These are phyloP conservation scores for Rhagologus leucostigma DNA, from an alignment of 2,113 vertebrate genomes.

Conservation along the genomic window DNA sequence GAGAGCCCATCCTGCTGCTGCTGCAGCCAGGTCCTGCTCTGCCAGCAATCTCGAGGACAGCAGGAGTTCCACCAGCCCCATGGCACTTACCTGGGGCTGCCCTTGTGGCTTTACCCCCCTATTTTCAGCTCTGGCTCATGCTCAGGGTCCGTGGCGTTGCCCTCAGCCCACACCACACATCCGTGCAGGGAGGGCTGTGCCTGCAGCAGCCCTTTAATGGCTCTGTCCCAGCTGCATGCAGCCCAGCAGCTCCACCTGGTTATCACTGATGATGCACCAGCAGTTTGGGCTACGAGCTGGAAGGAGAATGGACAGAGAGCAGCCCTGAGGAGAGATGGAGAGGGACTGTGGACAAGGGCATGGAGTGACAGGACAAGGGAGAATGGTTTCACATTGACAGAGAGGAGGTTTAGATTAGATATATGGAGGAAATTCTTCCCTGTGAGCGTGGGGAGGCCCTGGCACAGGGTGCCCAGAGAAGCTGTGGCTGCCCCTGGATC, in stretches of 20 bases:
- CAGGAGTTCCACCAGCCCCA: fast-evolving
- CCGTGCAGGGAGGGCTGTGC: neutral
- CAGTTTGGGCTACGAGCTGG: neutral
- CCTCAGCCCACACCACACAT: fast-evolving
- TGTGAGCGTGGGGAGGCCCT: fast-evolving
- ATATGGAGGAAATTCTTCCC: neutral
- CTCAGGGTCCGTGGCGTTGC: fast-evolving
- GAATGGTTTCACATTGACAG: neutral
- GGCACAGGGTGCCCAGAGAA: neutral
- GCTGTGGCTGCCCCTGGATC: neutral
- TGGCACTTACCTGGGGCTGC: neutral
- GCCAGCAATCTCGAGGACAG: neutral
- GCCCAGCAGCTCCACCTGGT: neutral
- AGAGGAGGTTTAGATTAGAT: neutral
- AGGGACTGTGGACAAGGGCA: neutral
- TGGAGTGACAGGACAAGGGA: neutral
- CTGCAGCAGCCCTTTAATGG: neutral
- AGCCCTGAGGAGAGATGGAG: neutral
- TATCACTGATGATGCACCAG: fast-evolving
- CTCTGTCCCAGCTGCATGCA: neutral
- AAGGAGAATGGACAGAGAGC: neutral
- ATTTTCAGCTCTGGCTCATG: fast-evolving
- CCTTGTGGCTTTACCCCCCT: fast-evolving
- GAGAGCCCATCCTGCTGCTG: neutral
- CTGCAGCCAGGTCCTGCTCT: neutral